Evolutionary conservation across 1,140 invertebrate species (phyloP), one percentile per base, ranked within the genome.

Genomic region (Drosophila neocordata): DNA sequence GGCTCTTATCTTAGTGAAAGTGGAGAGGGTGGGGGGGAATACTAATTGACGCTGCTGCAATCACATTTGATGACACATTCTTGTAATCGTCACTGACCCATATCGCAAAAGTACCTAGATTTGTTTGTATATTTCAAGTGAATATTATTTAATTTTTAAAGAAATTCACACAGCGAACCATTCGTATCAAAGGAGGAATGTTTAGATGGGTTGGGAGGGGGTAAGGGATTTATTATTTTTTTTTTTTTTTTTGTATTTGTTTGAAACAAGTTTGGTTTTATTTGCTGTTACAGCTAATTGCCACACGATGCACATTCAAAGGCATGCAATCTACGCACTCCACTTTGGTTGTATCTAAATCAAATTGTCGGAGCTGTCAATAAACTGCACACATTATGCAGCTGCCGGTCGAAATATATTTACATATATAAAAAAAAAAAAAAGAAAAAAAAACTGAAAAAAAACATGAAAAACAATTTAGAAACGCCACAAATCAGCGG

Each of bases 381-480:
- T 87, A 87, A 87, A 83, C 38, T 87, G 79, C 56, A 73, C 65
- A 88, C 44, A 88, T 87, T 88, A 87, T 88, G 83, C 83, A 83
- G 82, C 82, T 79, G 79, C 79, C 67, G 62, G 79, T 75, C 67
- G 62, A 69, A 31, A 31, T 31, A 4, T 4, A 24, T 24, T 2
- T 31, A 6, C 7, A 31, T 31, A 31, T 31, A 31, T 31, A 7
- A 31, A 7, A 31, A 4, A 7, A 3, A 31, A 31, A 31, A 31
- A 75, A 75, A 82, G 71, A 87, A 31, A 4, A 31, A 31, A 7
- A 31, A 6, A 31, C 4, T 1, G 7, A 31, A 31, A 31, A 75
- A 75, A 82, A 77, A 87, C 83, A 87, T 83, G 83, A 87, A 88
- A 87, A 87, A 88, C 83, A 87, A 87, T 88, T 87, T 87, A 79